Evolutionary conservation across 2,888 invertebrate genomes (phyloP).

Genomic region (Dryocosmus kuriphilus): DNA sequence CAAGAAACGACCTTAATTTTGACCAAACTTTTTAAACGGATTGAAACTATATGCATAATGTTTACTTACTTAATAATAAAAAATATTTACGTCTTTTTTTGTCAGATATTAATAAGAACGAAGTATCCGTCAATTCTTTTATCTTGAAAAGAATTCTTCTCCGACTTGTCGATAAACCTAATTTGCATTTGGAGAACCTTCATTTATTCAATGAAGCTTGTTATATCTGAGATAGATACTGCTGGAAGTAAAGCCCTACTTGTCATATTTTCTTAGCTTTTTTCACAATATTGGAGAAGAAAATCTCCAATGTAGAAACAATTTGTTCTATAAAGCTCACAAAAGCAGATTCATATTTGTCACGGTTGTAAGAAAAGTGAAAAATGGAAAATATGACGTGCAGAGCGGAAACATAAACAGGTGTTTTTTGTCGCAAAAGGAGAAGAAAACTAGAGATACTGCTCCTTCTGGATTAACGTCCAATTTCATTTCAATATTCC

Average conservation of each 20-base stretch:
- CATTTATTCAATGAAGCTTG: conserved; percentile 10
- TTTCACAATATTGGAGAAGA: background rate
- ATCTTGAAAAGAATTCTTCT: background rate
- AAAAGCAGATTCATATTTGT: conserved; percentile 21
- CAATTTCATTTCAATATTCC: conserved; percentile 28
- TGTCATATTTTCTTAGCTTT: conserved; percentile 13
- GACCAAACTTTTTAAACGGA: too few species aligned
- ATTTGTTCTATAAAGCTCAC: conserved; percentile 13
- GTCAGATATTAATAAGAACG: too few species aligned
- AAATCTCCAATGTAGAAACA: conserved; percentile 12
- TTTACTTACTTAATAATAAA: too few species aligned
- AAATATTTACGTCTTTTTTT: too few species aligned
- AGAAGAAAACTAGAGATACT: background rate
- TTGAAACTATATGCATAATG: too few species aligned
- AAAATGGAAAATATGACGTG: background rate
- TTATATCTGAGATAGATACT: background rate
- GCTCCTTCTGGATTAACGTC: background rate
- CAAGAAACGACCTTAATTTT: too few species aligned
- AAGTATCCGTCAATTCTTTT: background rate
- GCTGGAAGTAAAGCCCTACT: background rate
- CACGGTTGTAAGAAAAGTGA: conserved; percentile 1
- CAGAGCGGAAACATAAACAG: background rate
- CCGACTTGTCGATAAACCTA: background rate
- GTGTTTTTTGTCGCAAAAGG: background rate
- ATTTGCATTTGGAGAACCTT: background rate